A percentile compares a stretch with the other conserved stretches of the same genome.
Conservation (phyloP, 2,113 vertebrate species). For the Acanthisitta chloris region DNA sequence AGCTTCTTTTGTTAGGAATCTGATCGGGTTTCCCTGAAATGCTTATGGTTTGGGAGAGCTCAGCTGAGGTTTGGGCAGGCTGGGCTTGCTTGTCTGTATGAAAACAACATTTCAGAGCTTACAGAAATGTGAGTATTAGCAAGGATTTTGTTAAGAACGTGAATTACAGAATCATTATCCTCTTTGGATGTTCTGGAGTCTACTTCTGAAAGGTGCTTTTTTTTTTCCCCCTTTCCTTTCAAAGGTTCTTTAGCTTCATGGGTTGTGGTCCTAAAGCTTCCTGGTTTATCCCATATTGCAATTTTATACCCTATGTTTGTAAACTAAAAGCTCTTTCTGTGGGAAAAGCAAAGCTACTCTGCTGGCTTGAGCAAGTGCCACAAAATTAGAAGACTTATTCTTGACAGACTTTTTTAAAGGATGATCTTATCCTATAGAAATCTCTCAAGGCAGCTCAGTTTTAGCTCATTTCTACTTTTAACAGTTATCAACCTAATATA, state of each 20-base stretch:
- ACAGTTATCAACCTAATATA: background rate
- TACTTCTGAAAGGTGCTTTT: background rate
- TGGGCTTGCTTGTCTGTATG: background rate
- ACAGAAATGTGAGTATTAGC: background rate
- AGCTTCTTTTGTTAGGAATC: background rate
- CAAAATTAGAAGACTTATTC: background rate
- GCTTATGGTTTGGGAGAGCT: background rate
- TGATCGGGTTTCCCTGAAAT: background rate
- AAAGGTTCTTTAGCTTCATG: background rate
- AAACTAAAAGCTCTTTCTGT: background rate
- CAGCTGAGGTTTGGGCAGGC: background rate
- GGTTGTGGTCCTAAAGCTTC: background rate
- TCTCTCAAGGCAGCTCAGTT: background rate
- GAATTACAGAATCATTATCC: background rate
- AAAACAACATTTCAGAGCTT: background rate
- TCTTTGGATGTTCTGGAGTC: background rate
- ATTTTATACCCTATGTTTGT: background rate
- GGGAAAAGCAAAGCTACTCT: background rate
- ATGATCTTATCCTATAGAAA: background rate
- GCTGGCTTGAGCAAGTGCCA: background rate
- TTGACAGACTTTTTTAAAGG: background rate
- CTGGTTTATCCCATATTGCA: background rate
- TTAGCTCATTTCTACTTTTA: background rate
- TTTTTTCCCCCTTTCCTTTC: background rate
- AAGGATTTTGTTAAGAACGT: background rate